phyloP scores from a whole-genome alignment of 2,888 invertebrate genomes.

The Dolomedes plantarius region DNA sequence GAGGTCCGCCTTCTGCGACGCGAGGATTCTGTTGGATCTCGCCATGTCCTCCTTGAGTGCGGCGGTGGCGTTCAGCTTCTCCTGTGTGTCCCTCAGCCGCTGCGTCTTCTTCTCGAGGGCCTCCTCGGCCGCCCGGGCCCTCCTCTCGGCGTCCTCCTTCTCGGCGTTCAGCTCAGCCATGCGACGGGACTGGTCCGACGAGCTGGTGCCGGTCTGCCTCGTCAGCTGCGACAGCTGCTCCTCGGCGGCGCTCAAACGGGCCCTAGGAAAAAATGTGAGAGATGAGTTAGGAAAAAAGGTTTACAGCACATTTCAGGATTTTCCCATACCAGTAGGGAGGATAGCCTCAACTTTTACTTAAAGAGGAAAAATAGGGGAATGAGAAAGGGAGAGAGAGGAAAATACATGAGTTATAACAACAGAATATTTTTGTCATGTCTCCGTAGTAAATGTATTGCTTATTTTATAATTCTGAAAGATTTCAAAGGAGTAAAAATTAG shows the following conservation, averaged over 20 bases:
- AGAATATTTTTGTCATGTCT: no score
- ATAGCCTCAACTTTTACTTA: no score
- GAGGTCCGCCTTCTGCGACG: constrained; percentile 58
- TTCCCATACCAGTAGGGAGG: no score
- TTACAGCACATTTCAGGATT: no score
- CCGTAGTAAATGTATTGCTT: no score
- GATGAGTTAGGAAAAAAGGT: no score
- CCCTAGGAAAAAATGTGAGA: constrained; percentile 22
- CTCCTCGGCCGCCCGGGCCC: constrained; percentile 75
- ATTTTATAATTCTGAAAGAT: no score
- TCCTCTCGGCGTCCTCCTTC: constrained; percentile 82
- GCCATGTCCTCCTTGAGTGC: constrained; percentile 70
- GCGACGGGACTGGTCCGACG: constrained; percentile 74
- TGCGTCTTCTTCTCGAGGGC: constrained; percentile 79
- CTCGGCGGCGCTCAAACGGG: constrained; percentile 75
- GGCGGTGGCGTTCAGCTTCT: constrained; percentile 58
- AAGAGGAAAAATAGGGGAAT: no score
- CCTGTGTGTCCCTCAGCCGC: constrained; percentile 78
- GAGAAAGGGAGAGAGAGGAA: no score
- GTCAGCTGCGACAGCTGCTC: constrained; percentile 62
- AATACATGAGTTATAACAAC: no score
- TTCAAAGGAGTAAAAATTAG: no score
- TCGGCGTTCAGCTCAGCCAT: constrained; percentile 81
- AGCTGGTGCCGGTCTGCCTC: constrained; percentile 42
- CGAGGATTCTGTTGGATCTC: constrained; percentile 46